Evolutionary conservation across 2,888 invertebrate species (phyloP).

Genomic region (Drosophila cyrtoloma): DNA sequence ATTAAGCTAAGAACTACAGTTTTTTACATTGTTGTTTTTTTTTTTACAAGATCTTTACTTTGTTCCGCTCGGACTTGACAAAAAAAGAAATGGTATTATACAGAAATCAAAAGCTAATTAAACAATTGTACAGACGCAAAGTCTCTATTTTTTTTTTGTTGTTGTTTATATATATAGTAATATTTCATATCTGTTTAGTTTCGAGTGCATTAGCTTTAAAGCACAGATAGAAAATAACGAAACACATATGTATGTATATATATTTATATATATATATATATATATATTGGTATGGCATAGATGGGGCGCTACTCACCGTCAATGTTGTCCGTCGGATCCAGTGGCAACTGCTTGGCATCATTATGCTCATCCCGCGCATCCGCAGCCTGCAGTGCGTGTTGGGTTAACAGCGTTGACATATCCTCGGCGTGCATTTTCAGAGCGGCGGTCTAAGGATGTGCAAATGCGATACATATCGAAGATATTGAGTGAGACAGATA

Average conservation of each 20-base stretch:
- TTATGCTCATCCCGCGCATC: slow-evolving; percentile 87
- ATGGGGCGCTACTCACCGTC: slow-evolving; percentile 88
- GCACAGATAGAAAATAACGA: slow-evolving; percentile 68
- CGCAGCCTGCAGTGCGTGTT: slow-evolving; percentile 87
- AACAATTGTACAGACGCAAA: slow-evolving; percentile 47
- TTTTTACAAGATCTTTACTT: slow-evolving; percentile 42
- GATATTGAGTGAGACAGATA: background rate
- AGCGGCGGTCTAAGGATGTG: slow-evolving; percentile 68
- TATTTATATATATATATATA: slow-evolving; percentile 24
- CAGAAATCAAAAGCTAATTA: slow-evolving; percentile 67
- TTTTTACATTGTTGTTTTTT: slow-evolving; percentile 26
- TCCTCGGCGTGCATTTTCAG: slow-evolving; percentile 86
- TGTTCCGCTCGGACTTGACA: slow-evolving; percentile 37
- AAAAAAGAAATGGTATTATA: slow-evolving; percentile 47
- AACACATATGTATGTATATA: slow-evolving; percentile 29
- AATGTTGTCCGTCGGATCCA: slow-evolving; percentile 90
- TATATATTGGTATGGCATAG: slow-evolving; percentile 33
- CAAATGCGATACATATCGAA: background rate
- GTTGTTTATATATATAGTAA: slow-evolving; percentile 16
- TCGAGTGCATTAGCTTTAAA: slow-evolving; percentile 72
- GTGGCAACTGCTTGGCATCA: slow-evolving; percentile 86
- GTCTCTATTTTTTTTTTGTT: slow-evolving; percentile 12
- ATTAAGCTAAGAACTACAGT: slow-evolving; percentile 64
- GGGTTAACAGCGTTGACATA: slow-evolving; percentile 88
- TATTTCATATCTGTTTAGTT: slow-evolving; percentile 43